Conservation (phyloP, 2,113 vertebrate genomes). For the Peromyscus californicus region DNA sequence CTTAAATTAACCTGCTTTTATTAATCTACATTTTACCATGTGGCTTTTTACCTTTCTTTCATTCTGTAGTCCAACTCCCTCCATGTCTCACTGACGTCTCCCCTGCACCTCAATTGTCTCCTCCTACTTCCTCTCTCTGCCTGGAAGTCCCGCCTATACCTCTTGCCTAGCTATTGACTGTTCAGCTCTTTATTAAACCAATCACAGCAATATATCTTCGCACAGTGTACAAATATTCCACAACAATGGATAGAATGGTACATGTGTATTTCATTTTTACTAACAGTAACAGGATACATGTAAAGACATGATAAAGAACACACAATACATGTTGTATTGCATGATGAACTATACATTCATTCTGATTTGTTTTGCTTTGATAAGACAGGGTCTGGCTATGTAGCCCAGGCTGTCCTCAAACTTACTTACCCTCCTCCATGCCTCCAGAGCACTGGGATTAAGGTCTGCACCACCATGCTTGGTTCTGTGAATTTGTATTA, state of each 20-base stretch:
- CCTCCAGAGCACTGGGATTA: not conserved
- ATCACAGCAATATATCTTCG: not conserved
- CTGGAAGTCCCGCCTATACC: not conserved
- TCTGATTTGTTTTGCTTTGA: not conserved
- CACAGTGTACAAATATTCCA: not conserved
- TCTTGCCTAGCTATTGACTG: not conserved
- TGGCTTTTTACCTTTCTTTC: not conserved
- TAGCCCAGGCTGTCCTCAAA: not conserved
- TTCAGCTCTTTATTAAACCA: not conserved
- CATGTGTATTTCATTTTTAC: not conserved
- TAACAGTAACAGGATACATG: not conserved
- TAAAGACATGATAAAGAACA: not conserved
- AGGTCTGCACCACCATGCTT: not conserved
- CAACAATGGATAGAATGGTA: not conserved
- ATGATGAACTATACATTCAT: not conserved
- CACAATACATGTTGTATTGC: rapidly evolving
- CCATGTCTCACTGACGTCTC: not conserved
- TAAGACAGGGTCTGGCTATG: not conserved
- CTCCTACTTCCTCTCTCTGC: not conserved
- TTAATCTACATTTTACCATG: not conserved
- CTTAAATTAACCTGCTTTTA: not conserved
- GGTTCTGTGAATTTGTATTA: not conserved
- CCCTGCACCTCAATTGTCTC: not conserved
- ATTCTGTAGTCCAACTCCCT: not conserved
- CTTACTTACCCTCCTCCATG: not conserved